Evolutionary conservation across 2,888 invertebrate genomes (phyloP).

Genomic region (Sesamia inferens): DNA sequence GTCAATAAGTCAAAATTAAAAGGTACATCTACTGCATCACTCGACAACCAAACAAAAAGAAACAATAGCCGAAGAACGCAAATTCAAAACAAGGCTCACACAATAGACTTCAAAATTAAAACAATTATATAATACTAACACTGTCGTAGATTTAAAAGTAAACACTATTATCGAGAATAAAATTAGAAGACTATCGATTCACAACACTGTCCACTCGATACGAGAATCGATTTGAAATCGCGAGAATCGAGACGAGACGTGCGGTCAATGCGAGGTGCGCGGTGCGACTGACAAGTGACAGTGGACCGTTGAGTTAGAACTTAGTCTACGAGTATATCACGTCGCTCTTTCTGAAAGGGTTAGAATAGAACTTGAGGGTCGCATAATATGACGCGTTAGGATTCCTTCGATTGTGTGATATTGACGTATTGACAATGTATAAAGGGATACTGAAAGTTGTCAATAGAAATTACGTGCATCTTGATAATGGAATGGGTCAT

Average conservation of each 20-base stretch:
- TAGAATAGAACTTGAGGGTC: constrained; percentile 52
- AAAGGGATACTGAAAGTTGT: constrained; percentile 17
- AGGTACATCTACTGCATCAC: neutral
- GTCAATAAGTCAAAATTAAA: neutral
- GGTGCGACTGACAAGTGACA: constrained; percentile 39
- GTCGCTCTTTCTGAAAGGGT: constrained; percentile 49
- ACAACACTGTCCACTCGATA: constrained; percentile 29
- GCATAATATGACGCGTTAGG: constrained; percentile 49
- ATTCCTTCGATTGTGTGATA: constrained; percentile 36
- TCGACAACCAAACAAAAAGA: neutral
- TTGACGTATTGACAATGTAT: constrained; percentile 49
- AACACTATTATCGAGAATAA: constrained; percentile 44
- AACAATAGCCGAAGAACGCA: neutral
- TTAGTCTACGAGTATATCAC: constrained; percentile 32
- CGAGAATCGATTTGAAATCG: constrained; percentile 20
- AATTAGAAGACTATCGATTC: constrained; percentile 27
- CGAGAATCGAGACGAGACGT: constrained; percentile 6
- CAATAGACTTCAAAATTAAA: constrained; percentile 19
- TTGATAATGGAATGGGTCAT: constrained; percentile 9
- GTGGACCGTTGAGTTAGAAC: constrained; percentile 27
- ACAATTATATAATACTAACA: constrained; percentile 47
- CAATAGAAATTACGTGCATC: constrained; percentile 27
- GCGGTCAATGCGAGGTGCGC: constrained; percentile 24
- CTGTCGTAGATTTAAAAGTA: constrained; percentile 35
- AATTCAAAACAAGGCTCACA: constrained; percentile 36